Evolutionary conservation across 2,797 vertebrate species (phyloP).

Genomic region (Acanthornis magna): DNA sequence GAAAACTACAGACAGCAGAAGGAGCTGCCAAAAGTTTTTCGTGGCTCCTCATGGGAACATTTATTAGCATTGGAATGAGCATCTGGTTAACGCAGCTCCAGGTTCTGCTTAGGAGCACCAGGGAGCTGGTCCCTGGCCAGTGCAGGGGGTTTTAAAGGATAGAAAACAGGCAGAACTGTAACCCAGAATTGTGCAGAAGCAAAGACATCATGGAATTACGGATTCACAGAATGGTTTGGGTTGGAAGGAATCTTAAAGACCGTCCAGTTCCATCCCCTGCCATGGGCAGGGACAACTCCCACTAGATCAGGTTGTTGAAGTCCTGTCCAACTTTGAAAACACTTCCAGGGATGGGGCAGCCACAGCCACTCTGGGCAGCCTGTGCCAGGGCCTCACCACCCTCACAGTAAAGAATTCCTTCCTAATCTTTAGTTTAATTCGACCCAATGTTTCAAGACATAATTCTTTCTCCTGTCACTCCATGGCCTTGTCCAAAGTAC

Average conservation of each 20-base stretch:
- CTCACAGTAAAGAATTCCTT: neutral
- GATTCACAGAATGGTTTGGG: no score
- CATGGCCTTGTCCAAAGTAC: neutral
- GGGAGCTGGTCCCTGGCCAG: neutral
- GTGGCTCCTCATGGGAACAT: neutral
- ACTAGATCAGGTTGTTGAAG: neutral
- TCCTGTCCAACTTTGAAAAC: accelerated
- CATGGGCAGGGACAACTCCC: neutral
- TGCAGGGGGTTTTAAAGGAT: neutral
- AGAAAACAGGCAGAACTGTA: neutral
- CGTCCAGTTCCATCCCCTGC: neutral
- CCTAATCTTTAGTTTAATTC: no score
- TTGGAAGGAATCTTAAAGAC: neutral
- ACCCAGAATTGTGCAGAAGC: neutral
- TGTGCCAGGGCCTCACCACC: neutral
- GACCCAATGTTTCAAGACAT: no score
- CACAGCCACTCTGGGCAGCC: neutral
- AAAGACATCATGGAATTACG: neutral
- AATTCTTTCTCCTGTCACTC: neutral
- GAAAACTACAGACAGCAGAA: conserved; percentile 26
- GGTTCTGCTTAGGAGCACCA: neutral
- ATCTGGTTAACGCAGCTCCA: neutral
- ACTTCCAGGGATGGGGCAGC: neutral
- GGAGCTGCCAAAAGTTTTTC: neutral
- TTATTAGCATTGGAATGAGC: neutral